Evolutionary conservation across 1,140 invertebrate genomes (phyloP).

Genomic region (Heliconius hermathena): DNA sequence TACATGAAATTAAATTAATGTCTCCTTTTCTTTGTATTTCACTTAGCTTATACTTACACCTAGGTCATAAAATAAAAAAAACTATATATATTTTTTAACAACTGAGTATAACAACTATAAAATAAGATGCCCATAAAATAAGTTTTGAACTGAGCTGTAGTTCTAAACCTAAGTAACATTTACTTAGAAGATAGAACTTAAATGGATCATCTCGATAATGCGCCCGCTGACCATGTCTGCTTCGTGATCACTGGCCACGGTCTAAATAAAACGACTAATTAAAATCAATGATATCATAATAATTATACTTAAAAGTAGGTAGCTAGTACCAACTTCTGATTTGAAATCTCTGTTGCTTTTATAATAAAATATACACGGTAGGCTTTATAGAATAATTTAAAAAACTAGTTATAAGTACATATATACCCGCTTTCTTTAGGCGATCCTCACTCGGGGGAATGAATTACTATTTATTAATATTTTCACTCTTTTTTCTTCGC

Average conservation of each 20-base stretch:
- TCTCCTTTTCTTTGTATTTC: no score
- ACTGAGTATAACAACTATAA: neutral
- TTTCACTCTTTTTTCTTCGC: no score
- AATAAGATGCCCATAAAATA: constrained; percentile 12
- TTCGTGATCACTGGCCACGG: constrained; percentile 16
- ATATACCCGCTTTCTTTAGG: neutral
- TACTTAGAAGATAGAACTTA: neutral
- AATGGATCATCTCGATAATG: constrained; percentile 12
- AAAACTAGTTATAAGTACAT: neutral
- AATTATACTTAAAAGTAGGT: constrained; percentile 11
- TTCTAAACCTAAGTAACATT: neutral
- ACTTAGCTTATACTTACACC: no score
- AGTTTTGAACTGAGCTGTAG: neutral
- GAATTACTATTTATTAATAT: no score
- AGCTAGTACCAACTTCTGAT: constrained; percentile 5
- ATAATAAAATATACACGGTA: neutral
- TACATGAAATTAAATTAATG: no score
- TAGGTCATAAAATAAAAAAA: no score
- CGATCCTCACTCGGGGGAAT: no score
- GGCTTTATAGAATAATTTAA: neutral
- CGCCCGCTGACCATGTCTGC: constrained; percentile 11
- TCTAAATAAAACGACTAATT: constrained; percentile 19
- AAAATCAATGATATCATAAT: constrained; percentile 20
- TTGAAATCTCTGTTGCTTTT: neutral
- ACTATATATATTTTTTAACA: no score